These are phyloP conservation scores for Lytechinus pictus DNA, from an alignment of 35 echinoderm and acorn worm genomes.

Conservation along the genomic window DNA sequence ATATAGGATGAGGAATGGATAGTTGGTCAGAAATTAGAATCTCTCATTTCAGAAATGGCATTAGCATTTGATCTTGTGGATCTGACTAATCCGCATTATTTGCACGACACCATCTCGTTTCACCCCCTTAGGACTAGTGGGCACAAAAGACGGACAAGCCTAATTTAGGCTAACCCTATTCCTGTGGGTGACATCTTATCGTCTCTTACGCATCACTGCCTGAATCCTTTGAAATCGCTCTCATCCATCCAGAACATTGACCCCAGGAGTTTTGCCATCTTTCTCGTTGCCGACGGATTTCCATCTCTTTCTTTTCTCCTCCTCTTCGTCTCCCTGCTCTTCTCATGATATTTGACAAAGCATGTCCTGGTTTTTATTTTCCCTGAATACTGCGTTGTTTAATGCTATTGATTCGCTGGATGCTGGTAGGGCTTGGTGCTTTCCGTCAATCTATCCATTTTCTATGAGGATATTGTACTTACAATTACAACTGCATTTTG, in stretches of 20 bases:
- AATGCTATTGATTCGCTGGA: background rate
- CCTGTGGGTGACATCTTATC: conserved; percentile 26
- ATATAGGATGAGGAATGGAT: background rate
- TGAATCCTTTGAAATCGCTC: background rate
- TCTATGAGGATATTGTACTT: background rate
- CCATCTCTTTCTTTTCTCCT: no score
- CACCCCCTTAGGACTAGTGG: background rate
- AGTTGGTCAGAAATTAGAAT: conserved; percentile 36
- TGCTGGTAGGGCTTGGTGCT: background rate
- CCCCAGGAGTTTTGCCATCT: background rate
- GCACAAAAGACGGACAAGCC: conserved; percentile 29
- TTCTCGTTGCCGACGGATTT: conserved; percentile 9
- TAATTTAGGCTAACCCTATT: conserved; percentile 37
- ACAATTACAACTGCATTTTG: background rate
- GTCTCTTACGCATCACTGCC: background rate
- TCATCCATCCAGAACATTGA: conserved; percentile 24
- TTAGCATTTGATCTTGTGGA: conserved; percentile 33
- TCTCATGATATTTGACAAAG: background rate
- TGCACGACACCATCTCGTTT: background rate
- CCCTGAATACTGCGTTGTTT: background rate
- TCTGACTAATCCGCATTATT: background rate
- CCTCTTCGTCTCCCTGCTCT: background rate
- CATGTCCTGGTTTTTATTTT: conserved; percentile 7
- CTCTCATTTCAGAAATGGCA: conserved; percentile 18
- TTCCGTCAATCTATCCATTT: background rate